A percentile compares a stretch with the other conserved stretches of the same genome.
Evolutionary conservation across 1,140 invertebrate genomes (phyloP).

Genomic region (Drosophila ananassae): DNA sequence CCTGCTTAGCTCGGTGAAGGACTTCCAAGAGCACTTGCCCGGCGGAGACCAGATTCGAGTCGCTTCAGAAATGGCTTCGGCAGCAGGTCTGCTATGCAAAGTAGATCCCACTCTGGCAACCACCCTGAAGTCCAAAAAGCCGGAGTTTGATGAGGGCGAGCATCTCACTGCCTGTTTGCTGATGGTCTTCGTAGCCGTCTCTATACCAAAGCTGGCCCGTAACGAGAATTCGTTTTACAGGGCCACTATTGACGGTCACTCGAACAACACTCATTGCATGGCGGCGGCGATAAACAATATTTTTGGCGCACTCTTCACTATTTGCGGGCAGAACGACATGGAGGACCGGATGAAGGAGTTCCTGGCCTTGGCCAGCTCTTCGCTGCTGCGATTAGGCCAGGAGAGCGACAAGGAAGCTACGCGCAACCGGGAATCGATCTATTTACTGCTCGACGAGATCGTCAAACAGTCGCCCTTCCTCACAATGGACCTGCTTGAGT

Average conservation of each 20-base stretch:
- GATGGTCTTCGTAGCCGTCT: conserved; percentile 99
- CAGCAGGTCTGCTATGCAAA: conserved; percentile 95
- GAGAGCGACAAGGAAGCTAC: conserved; percentile 97
- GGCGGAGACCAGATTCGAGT: conserved; percentile 96
- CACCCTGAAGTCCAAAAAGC: conserved; percentile 94
- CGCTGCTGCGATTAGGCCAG: conserved; percentile 95
- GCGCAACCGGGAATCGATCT: conserved; percentile 97
- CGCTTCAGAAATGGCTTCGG: conserved; percentile 98
- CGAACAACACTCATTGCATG: conserved; percentile 99
- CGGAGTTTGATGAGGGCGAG: conserved; percentile 93
- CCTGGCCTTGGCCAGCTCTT: conserved; percentile 97
- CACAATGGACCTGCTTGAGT: conserved; percentile 98
- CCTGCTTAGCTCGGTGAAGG: conserved; percentile 96
- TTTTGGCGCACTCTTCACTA: conserved; percentile 97
- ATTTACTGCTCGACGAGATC: conserved; percentile 97
- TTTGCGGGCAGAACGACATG: conserved; percentile 97
- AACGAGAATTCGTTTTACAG: conserved; percentile 95
- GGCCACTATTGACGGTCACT: conserved; percentile 96
- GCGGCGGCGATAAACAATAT: conserved; percentile 98
- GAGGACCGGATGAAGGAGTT: conserved; percentile 99
- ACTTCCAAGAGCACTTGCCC: conserved; percentile 96
- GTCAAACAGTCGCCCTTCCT: conserved; percentile 98
- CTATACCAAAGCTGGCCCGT: conserved; percentile 97
- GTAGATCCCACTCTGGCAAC: conserved; percentile 97
- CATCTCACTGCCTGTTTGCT: conserved; percentile 97